A percentile compares a stretch with the other conserved stretches of the same genome.
These are phyloP conservation scores for Equus quagga DNA, from an alignment of 2,113 vertebrate genomes.

Conservation along the genomic window DNA sequence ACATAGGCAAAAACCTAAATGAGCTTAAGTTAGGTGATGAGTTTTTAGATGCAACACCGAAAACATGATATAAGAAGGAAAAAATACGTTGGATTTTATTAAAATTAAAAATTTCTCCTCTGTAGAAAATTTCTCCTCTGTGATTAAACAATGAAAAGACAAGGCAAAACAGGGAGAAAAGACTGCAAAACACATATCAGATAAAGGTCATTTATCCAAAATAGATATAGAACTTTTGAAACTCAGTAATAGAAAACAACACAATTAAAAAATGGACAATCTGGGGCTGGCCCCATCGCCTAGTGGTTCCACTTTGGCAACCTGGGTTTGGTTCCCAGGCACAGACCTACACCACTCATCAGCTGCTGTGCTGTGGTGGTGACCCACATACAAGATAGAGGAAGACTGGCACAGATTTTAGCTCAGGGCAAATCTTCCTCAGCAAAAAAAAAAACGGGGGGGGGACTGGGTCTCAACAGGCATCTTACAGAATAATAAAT, in stretches of 20 bases:
- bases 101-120: background rate
- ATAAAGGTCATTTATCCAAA: background rate
- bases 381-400: too few relatives aligned
- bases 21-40: background rate
- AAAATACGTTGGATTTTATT: background rate
- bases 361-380: too few relatives aligned
- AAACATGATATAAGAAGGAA: background rate
- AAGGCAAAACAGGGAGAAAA: background rate
- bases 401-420: too few relatives aligned
- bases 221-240: background rate
- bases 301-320: too few relatives aligned
- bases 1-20: background rate
- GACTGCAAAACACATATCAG: background rate
- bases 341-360: too few relatives aligned
- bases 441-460: too few relatives aligned
- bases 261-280: background rate
- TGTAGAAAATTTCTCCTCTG: background rate
- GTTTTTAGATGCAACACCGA: background rate
- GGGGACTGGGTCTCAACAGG: background rate
- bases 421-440: too few relatives aligned
- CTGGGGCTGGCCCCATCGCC: too few relatives aligned
- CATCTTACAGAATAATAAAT: background rate
- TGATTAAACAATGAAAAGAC: background rate
- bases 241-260: background rate
- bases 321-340: too few relatives aligned